Percentiles rank a stretch among this genome's conserved stretches.
phyloP scores from a whole-genome alignment of 2,113 vertebrate genomes.

The Otocyon megalotis region DNA sequence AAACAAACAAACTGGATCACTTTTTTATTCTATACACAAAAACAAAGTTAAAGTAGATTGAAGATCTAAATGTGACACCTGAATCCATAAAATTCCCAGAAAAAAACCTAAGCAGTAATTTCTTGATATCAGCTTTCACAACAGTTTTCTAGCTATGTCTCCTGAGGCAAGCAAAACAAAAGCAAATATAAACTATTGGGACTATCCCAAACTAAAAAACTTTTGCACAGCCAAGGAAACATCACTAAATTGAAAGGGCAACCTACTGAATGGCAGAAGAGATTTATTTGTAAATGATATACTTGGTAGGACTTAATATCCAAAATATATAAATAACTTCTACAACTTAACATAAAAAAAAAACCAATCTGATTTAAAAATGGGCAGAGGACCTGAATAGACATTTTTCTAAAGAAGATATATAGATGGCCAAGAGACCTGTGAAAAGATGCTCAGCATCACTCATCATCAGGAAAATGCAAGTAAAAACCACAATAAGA shows the following conservation, averaged over 20 bases:
- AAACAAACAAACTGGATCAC: background rate
- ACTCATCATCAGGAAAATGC: background rate
- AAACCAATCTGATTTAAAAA: background rate
- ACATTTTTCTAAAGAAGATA: background rate
- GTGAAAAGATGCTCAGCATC: background rate
- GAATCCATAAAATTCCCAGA: background rate
- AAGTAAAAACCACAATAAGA: background rate
- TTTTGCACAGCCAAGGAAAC: background rate
- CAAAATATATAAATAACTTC: background rate
- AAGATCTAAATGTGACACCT: background rate
- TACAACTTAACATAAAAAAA: background rate
- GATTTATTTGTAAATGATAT: background rate
- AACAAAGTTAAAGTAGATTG: background rate
- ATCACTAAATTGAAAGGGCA: background rate
- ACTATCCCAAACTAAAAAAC: background rate
- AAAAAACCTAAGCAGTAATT: background rate
- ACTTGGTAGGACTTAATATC: background rate
- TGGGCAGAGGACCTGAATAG: background rate
- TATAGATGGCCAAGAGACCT: background rate
- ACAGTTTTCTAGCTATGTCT: background rate
- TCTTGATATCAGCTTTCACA: background rate
- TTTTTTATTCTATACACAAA: background rate
- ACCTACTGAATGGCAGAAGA: background rate
- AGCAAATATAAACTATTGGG: background rate
- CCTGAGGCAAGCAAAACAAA: background rate